A percentile compares a stretch with the other conserved stretches of the same genome.
Conservation (phyloP, 2,113 vertebrate species). For the Emberiza fucata region DNA sequence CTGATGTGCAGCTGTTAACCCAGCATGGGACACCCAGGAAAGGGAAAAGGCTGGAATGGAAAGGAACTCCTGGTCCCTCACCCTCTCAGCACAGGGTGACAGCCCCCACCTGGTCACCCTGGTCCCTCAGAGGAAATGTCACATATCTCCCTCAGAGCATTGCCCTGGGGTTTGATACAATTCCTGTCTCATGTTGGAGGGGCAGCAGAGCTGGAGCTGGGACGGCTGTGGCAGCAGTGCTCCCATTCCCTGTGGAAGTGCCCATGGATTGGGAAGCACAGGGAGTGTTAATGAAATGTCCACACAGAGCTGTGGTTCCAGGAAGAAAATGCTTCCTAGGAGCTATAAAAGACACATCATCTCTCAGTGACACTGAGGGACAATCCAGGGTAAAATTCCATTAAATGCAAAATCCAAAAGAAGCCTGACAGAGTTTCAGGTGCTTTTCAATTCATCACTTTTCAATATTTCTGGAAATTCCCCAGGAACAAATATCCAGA, state of each 20-base stretch:
- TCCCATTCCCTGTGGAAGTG: background rate
- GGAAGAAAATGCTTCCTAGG: background rate
- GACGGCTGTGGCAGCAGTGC: background rate
- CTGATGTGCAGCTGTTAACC: background rate
- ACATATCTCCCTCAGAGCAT: background rate
- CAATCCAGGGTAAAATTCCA: slow-evolving; percentile 26
- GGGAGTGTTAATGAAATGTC: background rate
- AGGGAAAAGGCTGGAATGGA: background rate
- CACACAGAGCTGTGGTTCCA: background rate
- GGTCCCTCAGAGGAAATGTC: background rate
- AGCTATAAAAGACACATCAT: background rate
- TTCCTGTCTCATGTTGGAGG: background rate
- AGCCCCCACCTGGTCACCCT: background rate
- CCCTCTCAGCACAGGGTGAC: background rate
- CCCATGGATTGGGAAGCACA: background rate
- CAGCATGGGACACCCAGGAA: background rate
- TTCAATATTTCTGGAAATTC: slow-evolving; percentile 31
- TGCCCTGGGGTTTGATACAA: background rate
- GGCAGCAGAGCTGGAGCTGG: background rate
- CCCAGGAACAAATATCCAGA: slow-evolving; percentile 23
- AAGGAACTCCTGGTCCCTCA: background rate
- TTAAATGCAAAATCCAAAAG: slow-evolving; percentile 21
- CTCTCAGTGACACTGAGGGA: slow-evolving; percentile 12
- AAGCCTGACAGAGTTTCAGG: background rate
- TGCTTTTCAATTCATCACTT: slow-evolving; percentile 16